These are phyloP conservation scores for Cepaea hortensis DNA, from an alignment of 2,888 invertebrate species.

Conservation along the genomic window DNA sequence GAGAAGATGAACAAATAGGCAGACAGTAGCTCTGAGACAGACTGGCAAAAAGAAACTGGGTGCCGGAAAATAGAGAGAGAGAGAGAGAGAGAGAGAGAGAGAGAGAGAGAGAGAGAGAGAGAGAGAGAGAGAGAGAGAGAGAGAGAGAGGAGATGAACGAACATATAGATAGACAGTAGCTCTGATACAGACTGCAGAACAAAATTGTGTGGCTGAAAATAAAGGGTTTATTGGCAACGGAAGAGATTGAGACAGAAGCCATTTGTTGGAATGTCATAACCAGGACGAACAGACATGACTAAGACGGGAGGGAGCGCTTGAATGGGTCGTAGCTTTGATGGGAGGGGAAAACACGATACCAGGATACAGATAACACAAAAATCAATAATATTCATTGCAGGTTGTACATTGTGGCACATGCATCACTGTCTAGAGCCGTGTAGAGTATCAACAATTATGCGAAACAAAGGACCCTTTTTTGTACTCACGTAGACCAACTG, in stretches of 20 bases:
- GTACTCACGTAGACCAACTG: too few species aligned
- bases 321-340: not conserved
- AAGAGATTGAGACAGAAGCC: slow-evolving; percentile 4
- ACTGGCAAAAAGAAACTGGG: not conserved
- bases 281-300: not conserved
- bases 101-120: too few species aligned
- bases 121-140: too few species aligned
- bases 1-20: not conserved
- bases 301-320: not conserved
- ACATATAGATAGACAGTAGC: not conserved
- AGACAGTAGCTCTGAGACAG: not conserved
- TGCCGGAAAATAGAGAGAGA: not conserved
- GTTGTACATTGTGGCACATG: slow-evolving; percentile 17
- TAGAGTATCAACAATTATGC: slow-evolving; percentile 14
- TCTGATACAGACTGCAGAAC: not conserved
- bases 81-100: too few species aligned
- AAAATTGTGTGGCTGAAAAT: not conserved
- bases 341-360: too few species aligned
- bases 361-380: slow-evolving; percentile 1
- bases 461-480: too few species aligned
- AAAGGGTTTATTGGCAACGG: not conserved
- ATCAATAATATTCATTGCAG: slow-evolving; percentile 36
- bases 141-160: not conserved
- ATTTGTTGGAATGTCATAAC: not conserved
- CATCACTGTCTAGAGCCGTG: not conserved